Evolutionary conservation across 2,888 invertebrate genomes (phyloP), one percentile per base, ranked within the genome.

Genomic region (Chymomyza amoena): DNA sequence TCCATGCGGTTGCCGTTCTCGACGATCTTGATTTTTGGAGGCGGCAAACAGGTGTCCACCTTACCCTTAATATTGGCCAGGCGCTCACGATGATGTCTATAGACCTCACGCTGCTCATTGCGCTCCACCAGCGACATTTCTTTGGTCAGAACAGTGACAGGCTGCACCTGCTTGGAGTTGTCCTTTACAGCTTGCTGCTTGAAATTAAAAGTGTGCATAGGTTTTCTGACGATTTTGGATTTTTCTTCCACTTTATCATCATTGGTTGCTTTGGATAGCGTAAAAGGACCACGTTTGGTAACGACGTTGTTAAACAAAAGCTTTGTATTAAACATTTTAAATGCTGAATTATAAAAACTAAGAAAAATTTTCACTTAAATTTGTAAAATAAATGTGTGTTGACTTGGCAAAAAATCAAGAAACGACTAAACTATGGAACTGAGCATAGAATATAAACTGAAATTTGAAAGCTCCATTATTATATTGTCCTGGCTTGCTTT

Each of bases 1-100:
- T 89, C 82, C 76, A 79, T 82, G 60, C 68, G 66, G 16, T 79
- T 87, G 64, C 76, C 72, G 63, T 3, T 15, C 13, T 45, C 39
- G 39, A 80, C 87, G n/a, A 73, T 2, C 68, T 75, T 76, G 0
- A 68, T 0, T 39, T 77, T 77, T 1, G 68, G 81, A 6, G 74
- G 76, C 4, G 88, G 88, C 25, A 81, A 68, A 15, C 79, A 80
- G 5, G 77, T 86, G 18, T 84, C 74, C 1, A 86, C 78, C 68
- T 89, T 80, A 25, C 90, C 87, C 64, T 87, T 88, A 52, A 88
- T 81, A 9, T 87, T 80, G 28, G 83, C 79, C 61, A 89, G 68
- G 0, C 89, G 86, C 61, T 79, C 75, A 1, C 84, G 84, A 66
- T 89, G 89, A 72, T 86, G 83, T 0, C 75, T 76, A 57, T 89